Percentiles rank a stretch among this genome's conserved stretches.
phyloP scores from a whole-genome alignment of 2,888 invertebrate genomes.

The Leucoptera coffeella region DNA sequence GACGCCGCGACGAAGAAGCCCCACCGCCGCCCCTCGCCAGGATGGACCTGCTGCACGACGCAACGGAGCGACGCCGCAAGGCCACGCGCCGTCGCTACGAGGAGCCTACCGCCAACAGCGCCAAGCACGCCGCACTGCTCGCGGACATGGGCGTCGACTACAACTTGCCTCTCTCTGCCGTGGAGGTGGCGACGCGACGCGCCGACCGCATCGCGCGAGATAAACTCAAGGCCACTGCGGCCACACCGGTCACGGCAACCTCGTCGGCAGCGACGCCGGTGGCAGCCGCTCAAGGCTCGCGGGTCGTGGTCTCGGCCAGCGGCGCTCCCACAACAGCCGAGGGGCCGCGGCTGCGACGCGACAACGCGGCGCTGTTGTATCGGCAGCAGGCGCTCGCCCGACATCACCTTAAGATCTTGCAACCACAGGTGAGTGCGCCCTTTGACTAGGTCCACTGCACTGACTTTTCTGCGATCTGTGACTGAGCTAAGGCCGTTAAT shows the following conservation, averaged over 20 bases:
- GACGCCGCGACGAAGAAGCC: slow-evolving; percentile 59
- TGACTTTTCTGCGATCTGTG: slow-evolving; percentile 11
- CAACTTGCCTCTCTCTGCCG: slow-evolving; percentile 77
- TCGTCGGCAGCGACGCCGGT: slow-evolving; percentile 14
- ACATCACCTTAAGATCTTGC: slow-evolving; percentile 40
- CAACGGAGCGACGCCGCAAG: slow-evolving; percentile 67
- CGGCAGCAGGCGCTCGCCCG: slow-evolving; percentile 53
- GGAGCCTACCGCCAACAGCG: slow-evolving; percentile 68
- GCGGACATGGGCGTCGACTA: slow-evolving; percentile 81
- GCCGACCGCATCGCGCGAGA: slow-evolving; percentile 83
- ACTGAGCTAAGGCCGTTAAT: slow-evolving; percentile 18
- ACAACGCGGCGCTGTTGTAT: slow-evolving; percentile 42
- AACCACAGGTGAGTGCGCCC: slow-evolving; percentile 13
- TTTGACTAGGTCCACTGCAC: slow-evolving; percentile 12
- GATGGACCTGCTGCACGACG: slow-evolving; percentile 69
- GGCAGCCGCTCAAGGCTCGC: slow-evolving; percentile 30
- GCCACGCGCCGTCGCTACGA: slow-evolving; percentile 71
- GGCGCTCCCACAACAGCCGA: too few species aligned
- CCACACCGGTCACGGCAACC: slow-evolving; percentile 11
- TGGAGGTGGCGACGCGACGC: slow-evolving; percentile 72
- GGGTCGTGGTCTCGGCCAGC: slow-evolving; percentile 48
- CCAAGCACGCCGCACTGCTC: slow-evolving; percentile 78
- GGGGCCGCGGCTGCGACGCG: slow-evolving; percentile 19
- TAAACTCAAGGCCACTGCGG: slow-evolving; percentile 55
- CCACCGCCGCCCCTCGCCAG: slow-evolving; percentile 43